Evolutionary conservation across 2,113 vertebrate species (phyloP).

Genomic region (Candoia aspera): DNA sequence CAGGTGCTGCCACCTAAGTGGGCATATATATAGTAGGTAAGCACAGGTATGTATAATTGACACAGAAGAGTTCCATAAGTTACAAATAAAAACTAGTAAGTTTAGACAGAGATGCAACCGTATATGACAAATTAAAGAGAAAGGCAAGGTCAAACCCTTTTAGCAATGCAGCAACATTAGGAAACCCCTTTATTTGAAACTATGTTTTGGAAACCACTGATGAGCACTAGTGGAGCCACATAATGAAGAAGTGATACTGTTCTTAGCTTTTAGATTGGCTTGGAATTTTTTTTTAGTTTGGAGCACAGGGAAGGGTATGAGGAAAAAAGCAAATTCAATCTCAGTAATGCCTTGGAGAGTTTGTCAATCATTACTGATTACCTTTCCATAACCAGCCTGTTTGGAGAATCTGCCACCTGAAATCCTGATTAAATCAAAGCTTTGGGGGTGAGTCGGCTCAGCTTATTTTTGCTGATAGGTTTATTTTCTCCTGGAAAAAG

Average conservation of each 20-base stretch:
- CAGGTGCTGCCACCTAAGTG: neutral
- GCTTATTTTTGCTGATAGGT: neutral
- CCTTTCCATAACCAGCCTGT: neutral
- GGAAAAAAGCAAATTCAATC: neutral
- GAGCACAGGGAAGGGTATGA: neutral
- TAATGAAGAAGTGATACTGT: neutral
- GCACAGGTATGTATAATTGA: neutral
- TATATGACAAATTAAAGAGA: neutral
- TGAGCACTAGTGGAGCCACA: neutral
- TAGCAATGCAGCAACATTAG: neutral
- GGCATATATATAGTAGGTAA: neutral
- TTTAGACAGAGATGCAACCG: neutral
- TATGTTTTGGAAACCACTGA: neutral
- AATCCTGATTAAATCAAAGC: neutral
- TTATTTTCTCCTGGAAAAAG: neutral
- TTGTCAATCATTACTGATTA: neutral
- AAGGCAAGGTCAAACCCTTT: neutral
- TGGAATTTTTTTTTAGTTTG: neutral
- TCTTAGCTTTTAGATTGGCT: neutral
- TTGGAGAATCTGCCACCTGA: neutral
- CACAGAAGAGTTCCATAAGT: neutral
- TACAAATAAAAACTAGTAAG: neutral
- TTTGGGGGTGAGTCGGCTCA: neutral
- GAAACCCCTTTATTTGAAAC: neutral
- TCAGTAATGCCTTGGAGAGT: neutral